phyloP scores from a whole-genome alignment of 2,888 invertebrate species.

The Sinopyrophorus schimmeli region DNA sequence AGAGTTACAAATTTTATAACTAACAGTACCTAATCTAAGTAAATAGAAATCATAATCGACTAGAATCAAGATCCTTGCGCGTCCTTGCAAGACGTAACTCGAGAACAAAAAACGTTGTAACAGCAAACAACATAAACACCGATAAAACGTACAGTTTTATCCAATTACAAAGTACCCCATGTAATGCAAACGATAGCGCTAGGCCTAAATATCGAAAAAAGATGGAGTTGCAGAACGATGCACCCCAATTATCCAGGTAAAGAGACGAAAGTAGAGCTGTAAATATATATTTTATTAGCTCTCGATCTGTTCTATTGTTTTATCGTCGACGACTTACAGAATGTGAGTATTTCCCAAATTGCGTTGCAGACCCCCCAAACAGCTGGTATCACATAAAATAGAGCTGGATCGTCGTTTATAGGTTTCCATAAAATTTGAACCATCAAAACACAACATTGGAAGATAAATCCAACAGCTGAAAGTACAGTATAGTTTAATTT shows the following conservation, averaged over 20 bases:
- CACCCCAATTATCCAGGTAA: constrained; percentile 56
- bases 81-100: constrained; percentile 53
- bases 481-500: too few species aligned
- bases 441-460: constrained; percentile 76
- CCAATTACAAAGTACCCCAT: constrained; percentile 64
- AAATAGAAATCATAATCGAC: constrained; percentile 45
- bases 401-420: constrained; percentile 76
- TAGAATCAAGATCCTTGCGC: constrained; percentile 23
- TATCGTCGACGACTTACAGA: constrained; percentile 50
- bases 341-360: constrained; percentile 77
- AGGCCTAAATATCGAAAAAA: constrained; percentile 64
- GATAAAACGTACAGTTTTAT: constrained; percentile 57
- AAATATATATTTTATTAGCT: constrained; percentile 26
- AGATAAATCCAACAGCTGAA: constrained; percentile 76
- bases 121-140: constrained; percentile 57
- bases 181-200: constrained; percentile 66
- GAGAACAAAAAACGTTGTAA: constrained; percentile 60
- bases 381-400: constrained; percentile 81
- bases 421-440: constrained; percentile 80
- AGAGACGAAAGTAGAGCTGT: constrained; percentile 54
- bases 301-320: neutral
- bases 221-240: constrained; percentile 58
- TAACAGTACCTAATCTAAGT: neutral
- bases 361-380: constrained; percentile 88
- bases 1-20: constrained; percentile 5